Conservation (phyloP, 64 coral and sea anemone species). For the Stichodactyla helianthus region DNA sequence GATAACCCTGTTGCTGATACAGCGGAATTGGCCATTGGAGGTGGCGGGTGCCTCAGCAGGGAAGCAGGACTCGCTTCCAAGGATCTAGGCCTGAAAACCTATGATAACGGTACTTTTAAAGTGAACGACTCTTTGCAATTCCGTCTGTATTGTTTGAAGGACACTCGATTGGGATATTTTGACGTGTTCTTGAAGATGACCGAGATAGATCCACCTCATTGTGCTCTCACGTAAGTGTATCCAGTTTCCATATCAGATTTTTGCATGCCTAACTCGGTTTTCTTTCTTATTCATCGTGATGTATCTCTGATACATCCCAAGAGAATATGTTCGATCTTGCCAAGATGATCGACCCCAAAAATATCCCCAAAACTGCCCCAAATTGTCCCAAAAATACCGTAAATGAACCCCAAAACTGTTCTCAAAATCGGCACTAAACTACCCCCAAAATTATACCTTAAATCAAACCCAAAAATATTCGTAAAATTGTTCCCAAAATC, state of each 20-base stretch:
- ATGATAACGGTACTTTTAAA: slow-evolving; percentile 8
- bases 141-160: slow-evolving; percentile 11
- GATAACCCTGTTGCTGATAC: neutral
- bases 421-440: too few relatives aligned
- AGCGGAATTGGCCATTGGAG: neutral
- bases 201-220: slow-evolving; percentile 8
- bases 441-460: too few relatives aligned
- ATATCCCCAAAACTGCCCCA: too few relatives aligned
- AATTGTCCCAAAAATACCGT: too few relatives aligned
- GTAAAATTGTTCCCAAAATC: too few relatives aligned
- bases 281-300: neutral
- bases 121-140: slow-evolving; percentile 6
- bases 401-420: too few relatives aligned
- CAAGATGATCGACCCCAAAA: too few relatives aligned
- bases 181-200: slow-evolving; percentile 9
- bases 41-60: slow-evolving; percentile 20
- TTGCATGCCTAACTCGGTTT: neutral
- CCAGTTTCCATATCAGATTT: neutral
- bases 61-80: neutral
- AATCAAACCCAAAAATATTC: too few relatives aligned
- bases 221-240: neutral
- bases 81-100: neutral
- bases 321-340: too few relatives aligned
- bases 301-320: too few relatives aligned
- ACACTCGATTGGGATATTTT: neutral